Evolutionary conservation across 2,797 vertebrate genomes (phyloP).

Genomic region (Alectoris magna): DNA sequence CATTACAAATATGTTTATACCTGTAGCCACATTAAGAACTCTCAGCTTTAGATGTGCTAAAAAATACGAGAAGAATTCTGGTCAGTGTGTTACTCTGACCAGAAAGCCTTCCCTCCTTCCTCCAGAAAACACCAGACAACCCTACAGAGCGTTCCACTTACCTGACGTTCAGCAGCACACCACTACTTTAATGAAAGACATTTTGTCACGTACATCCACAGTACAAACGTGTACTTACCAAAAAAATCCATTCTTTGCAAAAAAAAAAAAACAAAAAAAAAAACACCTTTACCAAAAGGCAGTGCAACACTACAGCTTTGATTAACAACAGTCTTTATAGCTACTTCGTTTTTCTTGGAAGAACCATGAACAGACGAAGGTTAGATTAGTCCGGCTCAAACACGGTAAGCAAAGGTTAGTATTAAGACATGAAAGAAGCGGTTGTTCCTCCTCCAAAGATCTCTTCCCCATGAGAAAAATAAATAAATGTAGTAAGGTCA

Average conservation of each 20-base stretch:
- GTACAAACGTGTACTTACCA: neutral
- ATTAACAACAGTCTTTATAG: neutral
- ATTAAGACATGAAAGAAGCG: neutral
- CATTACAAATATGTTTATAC: neutral
- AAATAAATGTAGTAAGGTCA: neutral
- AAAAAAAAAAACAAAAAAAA: neutral
- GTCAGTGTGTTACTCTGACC: neutral
- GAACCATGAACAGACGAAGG: neutral
- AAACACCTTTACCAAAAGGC: neutral
- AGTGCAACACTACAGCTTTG: neutral
- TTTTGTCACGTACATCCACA: neutral
- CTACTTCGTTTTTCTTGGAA: neutral
- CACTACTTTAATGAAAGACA: neutral
- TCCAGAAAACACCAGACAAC: neutral
- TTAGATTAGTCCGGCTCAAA: neutral
- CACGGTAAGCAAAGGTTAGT: neutral
- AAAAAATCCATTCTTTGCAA: neutral
- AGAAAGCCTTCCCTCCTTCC: neutral
- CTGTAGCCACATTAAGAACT: neutral
- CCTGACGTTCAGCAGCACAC: neutral
- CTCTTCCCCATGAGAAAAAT: neutral
- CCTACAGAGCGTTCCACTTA: neutral
- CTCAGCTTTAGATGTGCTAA: neutral
- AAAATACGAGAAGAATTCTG: neutral
- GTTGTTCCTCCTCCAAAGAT: neutral